These are phyloP conservation scores for Tauraco erythrolophus DNA, from an alignment of 2,113 vertebrate genomes.

Conservation along the genomic window DNA sequence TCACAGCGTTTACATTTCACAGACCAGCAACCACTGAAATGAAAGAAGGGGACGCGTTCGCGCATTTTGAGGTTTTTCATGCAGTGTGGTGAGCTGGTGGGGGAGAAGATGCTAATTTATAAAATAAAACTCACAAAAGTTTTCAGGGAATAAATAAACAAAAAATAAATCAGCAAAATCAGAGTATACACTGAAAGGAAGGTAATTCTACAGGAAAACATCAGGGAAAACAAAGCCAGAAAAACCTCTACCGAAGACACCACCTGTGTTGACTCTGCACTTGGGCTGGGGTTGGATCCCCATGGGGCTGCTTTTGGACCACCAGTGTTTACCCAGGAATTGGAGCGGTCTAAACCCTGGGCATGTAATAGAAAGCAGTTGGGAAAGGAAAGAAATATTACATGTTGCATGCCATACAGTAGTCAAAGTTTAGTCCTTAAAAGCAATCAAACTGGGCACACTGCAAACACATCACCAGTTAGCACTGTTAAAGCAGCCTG, in stretches of 20 bases:
- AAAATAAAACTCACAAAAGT: conserved; percentile 54
- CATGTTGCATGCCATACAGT: conserved; percentile 78
- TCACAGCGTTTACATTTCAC: conserved; percentile 60
- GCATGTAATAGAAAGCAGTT: conserved; percentile 84
- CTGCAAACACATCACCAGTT: conserved; percentile 62
- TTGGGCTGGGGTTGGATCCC: conserved; percentile 97
- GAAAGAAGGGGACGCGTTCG: conserved; percentile 27
- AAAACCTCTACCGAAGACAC: conserved; percentile 84
- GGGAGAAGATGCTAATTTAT: conserved; percentile 34
- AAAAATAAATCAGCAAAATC: conserved; percentile 62
- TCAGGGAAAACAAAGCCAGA: conserved; percentile 69
- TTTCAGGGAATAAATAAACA: conserved; percentile 33
- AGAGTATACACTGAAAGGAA: conserved; percentile 58
- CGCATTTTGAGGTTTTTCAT: conserved; percentile 59
- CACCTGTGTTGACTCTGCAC: conserved; percentile 98
- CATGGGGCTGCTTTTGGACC: conserved; percentile 97
- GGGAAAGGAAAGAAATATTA: conserved; percentile 91
- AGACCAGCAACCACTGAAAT: conserved; percentile 69
- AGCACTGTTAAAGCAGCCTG: conserved; percentile 64
- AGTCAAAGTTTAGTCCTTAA: conserved; percentile 65
- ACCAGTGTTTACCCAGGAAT: conserved; percentile 99
- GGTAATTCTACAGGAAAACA: conserved; percentile 69
- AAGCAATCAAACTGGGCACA: conserved; percentile 45
- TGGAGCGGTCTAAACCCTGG: conserved; percentile 99
- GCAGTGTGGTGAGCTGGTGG: conserved; percentile 51